phyloP scores from a whole-genome alignment of 1,140 invertebrate species.

The Paramacrobiotus metropolitanus region DNA sequence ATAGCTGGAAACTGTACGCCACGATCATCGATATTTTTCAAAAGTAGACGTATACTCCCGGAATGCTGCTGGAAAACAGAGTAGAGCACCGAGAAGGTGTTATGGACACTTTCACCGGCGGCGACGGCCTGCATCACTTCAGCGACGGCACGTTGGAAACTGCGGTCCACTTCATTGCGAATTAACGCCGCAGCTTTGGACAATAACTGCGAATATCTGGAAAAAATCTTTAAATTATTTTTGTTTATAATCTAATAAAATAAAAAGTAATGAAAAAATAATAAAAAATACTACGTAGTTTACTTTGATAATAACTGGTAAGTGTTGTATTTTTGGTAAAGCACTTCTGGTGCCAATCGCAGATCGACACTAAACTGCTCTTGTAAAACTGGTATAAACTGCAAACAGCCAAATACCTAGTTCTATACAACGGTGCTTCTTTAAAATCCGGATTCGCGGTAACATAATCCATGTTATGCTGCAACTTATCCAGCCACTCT shows the following conservation, averaged over 20 bases:
- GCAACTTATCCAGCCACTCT: not conserved
- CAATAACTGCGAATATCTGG: not conserved
- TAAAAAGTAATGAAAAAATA: no score
- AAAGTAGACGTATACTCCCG: not conserved
- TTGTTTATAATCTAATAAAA: no score
- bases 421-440: not conserved
- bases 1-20: not conserved
- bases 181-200: not conserved
- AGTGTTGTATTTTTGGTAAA: no score
- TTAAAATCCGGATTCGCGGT: not conserved
- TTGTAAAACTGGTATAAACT: no score
- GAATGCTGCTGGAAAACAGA: not conserved
- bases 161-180: constrained; percentile 2
- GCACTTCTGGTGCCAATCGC: no score
- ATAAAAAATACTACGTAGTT: no score
- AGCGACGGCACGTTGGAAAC: not conserved
- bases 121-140: not conserved
- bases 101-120: not conserved
- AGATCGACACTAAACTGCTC: no score
- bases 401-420: no score
- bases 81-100: not conserved
- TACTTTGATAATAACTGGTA: no score
- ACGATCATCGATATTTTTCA: not conserved
- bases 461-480: not conserved
- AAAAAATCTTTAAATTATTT: no score